These are phyloP conservation scores for Phenganax stokvisi DNA, from an alignment of 92 coral and sea anemone genomes.

Conservation along the genomic window DNA sequence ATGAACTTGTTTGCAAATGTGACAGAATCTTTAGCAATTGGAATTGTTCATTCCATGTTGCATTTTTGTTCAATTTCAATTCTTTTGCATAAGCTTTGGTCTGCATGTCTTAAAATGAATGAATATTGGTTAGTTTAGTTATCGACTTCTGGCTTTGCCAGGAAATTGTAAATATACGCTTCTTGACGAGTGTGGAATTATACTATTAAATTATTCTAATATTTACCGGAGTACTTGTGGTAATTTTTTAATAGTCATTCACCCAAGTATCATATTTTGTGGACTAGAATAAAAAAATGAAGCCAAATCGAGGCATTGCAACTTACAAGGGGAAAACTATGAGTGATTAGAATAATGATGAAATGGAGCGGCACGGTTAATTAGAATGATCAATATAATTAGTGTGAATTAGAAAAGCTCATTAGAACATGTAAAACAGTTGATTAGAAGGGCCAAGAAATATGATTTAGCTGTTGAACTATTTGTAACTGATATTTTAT, in stretches of 20 bases:
- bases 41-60: too few species aligned
- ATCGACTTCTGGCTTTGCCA: constrained; percentile 6
- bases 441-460: neutral
- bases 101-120: neutral
- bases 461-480: neutral
- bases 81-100: too few species aligned
- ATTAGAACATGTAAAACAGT: neutral
- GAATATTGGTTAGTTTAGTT: neutral
- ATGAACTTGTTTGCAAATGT: too few species aligned
- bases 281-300: too few species aligned
- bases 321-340: neutral
- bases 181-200: constrained; percentile 1
- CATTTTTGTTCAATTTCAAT: too few species aligned
- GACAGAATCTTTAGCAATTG: too few species aligned
- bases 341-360: neutral
- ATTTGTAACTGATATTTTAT: neutral
- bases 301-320: neutral
- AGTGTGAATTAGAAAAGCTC: neutral
- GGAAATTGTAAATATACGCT: neutral
- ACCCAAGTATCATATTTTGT: neutral
- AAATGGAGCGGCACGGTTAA: neutral
- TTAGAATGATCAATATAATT: neutral
- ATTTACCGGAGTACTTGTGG: neutral
- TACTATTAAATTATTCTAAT: neutral
- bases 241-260: neutral